Percentiles rank a stretch among this genome's conserved stretches.
phyloP scores from a whole-genome alignment of 64 coral and sea anemone species.

The Stylophora pistillata region DNA sequence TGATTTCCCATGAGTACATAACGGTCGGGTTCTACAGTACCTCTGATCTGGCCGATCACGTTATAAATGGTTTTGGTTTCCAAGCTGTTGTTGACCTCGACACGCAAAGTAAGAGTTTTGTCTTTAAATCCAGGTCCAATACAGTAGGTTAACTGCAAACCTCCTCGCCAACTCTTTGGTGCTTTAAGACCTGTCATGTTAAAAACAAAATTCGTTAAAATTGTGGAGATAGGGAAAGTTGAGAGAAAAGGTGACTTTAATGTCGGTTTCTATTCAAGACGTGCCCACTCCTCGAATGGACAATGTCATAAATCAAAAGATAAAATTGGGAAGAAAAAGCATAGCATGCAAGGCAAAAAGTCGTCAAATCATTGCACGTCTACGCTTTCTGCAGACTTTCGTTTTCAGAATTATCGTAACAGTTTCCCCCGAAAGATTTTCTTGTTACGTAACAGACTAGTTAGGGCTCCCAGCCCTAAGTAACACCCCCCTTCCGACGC shows the following conservation, averaged over 20 bases:
- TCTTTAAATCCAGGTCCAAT: constrained; percentile 70
- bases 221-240: background rate
- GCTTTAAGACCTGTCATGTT: constrained; percentile 47
- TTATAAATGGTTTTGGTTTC: constrained; percentile 56
- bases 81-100: constrained; percentile 45
- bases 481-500: no score
- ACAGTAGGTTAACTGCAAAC: constrained; percentile 10
- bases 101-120: background rate
- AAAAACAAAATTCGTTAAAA: background rate
- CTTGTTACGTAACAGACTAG: no score
- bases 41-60: constrained; percentile 63
- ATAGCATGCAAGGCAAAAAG: no score
- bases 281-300: no score
- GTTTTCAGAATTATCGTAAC: no score
- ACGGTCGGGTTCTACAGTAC: constrained; percentile 70
- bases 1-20: constrained; percentile 85
- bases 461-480: no score
- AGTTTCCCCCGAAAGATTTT: no score
- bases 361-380: no score
- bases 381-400: no score
- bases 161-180: constrained; percentile 55
- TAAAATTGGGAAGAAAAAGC: no score
- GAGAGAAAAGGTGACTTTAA: constrained; percentile 1
- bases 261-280: constrained; percentile 56
- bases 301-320: no score